These are phyloP conservation scores for Scaptomyza tumidula DNA, from an alignment of 2,888 invertebrate genomes.

Conservation along the genomic window DNA sequence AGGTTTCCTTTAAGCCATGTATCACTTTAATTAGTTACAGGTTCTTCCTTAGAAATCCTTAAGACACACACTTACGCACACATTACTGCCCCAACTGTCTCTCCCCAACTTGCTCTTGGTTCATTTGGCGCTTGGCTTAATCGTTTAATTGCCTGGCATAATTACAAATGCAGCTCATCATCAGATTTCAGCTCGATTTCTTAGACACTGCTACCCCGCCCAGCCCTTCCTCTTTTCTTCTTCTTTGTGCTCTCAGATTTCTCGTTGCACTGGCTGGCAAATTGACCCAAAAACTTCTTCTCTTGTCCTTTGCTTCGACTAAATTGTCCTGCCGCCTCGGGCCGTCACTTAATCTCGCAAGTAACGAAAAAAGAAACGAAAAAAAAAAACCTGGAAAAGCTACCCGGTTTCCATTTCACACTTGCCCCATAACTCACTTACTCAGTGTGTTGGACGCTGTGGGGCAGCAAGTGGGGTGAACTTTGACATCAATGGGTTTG, in stretches of 20 bases:
- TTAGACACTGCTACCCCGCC: conserved; percentile 19
- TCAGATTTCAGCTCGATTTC: conserved; percentile 76
- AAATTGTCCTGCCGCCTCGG: conserved; percentile 65
- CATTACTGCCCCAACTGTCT: neutral
- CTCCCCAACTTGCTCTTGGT: conserved; percentile 5
- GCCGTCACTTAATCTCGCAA: conserved; percentile 44
- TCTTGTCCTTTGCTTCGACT: conserved; percentile 54
- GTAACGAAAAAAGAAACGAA: conserved; percentile 14
- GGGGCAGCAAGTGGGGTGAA: neutral
- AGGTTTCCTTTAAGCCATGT: conserved; percentile 9
- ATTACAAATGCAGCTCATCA: conserved; percentile 78
- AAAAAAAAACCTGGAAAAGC: conserved; percentile 13
- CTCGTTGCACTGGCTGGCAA: conserved; percentile 54
- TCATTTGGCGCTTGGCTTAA: conserved; percentile 60
- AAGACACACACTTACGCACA: conserved; percentile 1
- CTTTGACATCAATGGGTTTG: conserved; percentile 4
- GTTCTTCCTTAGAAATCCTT: conserved; percentile 53
- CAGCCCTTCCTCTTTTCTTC: neutral
- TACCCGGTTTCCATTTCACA: conserved; percentile 61
- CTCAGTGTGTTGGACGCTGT: conserved; percentile 34
- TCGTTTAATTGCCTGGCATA: conserved; percentile 78
- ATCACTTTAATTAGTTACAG: conserved; percentile 55
- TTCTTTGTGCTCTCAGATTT: conserved; percentile 32
- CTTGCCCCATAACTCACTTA: conserved; percentile 54
- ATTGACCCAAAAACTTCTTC: conserved; percentile 64